Conservation (phyloP, 2,797 vertebrate genomes). For the Mus minutoides region DNA sequence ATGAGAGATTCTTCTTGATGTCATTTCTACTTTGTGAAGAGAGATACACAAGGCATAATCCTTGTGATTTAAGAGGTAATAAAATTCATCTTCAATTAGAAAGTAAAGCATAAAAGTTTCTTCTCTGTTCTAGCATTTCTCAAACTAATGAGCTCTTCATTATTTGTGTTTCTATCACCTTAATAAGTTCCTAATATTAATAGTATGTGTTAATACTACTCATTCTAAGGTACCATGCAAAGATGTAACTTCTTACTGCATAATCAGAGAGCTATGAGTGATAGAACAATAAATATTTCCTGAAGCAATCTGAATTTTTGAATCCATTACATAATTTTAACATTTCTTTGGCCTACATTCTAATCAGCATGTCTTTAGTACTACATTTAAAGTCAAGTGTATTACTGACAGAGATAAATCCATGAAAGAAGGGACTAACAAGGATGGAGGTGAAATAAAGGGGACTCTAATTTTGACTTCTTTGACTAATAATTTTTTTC, state of each 20-base stretch:
- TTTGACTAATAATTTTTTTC: not conserved
- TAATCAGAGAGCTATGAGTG: not conserved
- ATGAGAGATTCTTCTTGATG: not conserved
- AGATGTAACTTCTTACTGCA: not conserved
- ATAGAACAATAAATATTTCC: not conserved
- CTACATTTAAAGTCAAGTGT: not conserved
- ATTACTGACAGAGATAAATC: not conserved
- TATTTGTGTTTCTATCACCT: not conserved
- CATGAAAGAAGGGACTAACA: not conserved
- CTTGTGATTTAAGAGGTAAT: not conserved
- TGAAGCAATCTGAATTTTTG: not conserved
- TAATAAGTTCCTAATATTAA: constrained; percentile 1
- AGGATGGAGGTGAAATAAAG: not conserved
- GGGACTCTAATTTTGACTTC: not conserved
- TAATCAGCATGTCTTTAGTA: not conserved
- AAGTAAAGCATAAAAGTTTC: constrained; percentile 34
- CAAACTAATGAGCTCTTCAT: not conserved
- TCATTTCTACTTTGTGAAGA: constrained; percentile 7
- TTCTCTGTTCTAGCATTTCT: not conserved
- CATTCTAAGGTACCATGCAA: not conserved
- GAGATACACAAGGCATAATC: not conserved
- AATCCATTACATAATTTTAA: not conserved
- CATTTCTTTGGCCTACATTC: not conserved
- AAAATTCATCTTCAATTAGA: not conserved
- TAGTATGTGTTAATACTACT: not conserved